Base-by-base conservation (phyloP, 2,888 invertebrate genomes). In the Eucriotettix oculatus region DNA sequence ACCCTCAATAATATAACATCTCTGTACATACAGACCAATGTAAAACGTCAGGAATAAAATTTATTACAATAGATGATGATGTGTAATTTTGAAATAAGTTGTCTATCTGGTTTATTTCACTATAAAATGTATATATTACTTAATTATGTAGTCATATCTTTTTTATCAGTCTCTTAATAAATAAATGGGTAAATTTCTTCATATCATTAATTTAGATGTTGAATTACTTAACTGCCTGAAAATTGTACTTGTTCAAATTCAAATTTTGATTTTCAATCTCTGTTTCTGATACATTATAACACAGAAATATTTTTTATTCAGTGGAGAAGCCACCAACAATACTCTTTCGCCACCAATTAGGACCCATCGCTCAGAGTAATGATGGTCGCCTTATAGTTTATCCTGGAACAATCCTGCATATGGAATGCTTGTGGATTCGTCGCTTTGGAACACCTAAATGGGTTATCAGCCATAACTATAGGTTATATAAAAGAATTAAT, bases 401-500 rank as follows among this genome's bases (percentile, higher is more conserved):
- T 72, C 90, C 91, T 0, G 90, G 90, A 0, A 87, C 90, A 0
- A 85, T 86, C 16, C 75, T 91, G 43, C 90, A 91, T 69, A 88
- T 91, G 86, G 91, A 91, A 71, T 91, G 91, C 66, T 77, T 91
- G 11, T 91, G 90, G 90, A 87, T 90, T 76, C 76, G 90, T 62
- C 78, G 89, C 61, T 90, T 90, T 70, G 91, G 91, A 0, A 85
- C 86, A 67, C 91, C 91, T 0, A 87, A 86, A 71, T 91, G 91
- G 91, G 86, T 84, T 63, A 80, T 85, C 66, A 85, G 84, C 56
- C 84, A 83, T 66, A 77, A 79, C 66, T 80, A 81, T 71, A 82
- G 84, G 75, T 75, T n/a, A 55, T 48, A n/a, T 14, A 48, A 14
- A n/a, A 48, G 48, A 3, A 29, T 29, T 5, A 29, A 29, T 29